These are phyloP conservation scores for Syrrhaptes paradoxus DNA, from an alignment of 2,113 vertebrate species.

Conservation along the genomic window DNA sequence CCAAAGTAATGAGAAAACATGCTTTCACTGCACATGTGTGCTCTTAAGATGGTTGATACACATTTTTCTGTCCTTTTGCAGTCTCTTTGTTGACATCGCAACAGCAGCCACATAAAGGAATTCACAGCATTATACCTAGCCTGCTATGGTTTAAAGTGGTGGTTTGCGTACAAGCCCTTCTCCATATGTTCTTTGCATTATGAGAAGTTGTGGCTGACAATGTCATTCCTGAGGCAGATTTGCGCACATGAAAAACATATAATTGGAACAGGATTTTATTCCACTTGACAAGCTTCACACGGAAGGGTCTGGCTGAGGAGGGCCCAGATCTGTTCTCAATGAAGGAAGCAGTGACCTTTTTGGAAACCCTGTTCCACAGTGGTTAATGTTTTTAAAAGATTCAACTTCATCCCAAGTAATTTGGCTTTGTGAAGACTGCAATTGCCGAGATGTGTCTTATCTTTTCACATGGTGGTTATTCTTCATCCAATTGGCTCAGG, in stretches of 20 bases:
- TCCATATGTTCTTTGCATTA: not conserved
- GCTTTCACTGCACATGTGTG: not conserved
- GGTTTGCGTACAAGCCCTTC: not conserved
- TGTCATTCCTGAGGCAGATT: not conserved
- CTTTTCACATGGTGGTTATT: not conserved
- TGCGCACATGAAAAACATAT: not conserved
- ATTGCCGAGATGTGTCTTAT: not conserved
- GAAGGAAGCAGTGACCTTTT: not conserved
- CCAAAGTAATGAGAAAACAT: not conserved
- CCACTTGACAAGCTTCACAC: not conserved
- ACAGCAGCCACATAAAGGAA: not conserved
- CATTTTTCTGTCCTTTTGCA: not conserved
- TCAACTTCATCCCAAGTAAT: not conserved
- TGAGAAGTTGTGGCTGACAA: not conserved
- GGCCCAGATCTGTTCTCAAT: not conserved
- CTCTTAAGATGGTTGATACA: not conserved
- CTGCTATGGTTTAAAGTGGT: fast-evolving
- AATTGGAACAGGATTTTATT: not conserved
- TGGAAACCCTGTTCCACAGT: not conserved
- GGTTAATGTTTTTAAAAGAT: not conserved
- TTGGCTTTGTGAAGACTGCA: not conserved
- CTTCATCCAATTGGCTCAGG: not conserved
- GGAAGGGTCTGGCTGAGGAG: not conserved
- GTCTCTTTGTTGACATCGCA: not conserved
- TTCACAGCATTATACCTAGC: not conserved